Conservation (phyloP, 2,888 invertebrate species). For the Crioceris asparagi region DNA sequence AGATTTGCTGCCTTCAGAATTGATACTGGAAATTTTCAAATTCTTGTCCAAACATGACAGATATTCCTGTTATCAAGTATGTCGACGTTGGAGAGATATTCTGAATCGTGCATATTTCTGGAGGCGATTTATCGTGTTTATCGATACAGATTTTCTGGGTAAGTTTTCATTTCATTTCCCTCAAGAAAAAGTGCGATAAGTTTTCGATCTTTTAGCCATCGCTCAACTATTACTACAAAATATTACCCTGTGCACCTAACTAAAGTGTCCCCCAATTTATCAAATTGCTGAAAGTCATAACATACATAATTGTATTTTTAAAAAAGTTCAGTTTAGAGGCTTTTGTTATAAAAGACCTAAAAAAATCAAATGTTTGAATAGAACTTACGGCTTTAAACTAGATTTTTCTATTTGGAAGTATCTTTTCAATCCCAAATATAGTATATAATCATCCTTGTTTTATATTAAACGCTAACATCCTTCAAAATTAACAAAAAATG, state of each 20-base stretch:
- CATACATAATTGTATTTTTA: too few species aligned
- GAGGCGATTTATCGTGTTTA: slow-evolving; percentile 27
- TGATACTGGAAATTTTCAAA: slow-evolving; percentile 28
- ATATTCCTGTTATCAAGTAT: slow-evolving; percentile 29
- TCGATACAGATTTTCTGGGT: slow-evolving; percentile 31
- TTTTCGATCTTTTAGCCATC: not conserved
- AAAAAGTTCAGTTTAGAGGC: too few species aligned
- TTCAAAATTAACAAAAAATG: too few species aligned
- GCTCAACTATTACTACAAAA: not conserved
- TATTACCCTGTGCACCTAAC: not conserved
- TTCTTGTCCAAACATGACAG: slow-evolving; percentile 29
- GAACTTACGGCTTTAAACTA: too few species aligned
- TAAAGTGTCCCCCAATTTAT: not conserved
- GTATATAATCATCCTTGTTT: too few species aligned
- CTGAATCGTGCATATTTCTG: slow-evolving; percentile 27
- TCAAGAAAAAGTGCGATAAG: not conserved
- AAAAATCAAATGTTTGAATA: too few species aligned
- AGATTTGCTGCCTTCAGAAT: slow-evolving; percentile 26
- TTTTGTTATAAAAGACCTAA: too few species aligned
- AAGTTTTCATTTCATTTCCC: not conserved
- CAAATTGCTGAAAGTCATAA: not conserved
- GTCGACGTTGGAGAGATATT: slow-evolving; percentile 28
- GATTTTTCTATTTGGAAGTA: too few species aligned
- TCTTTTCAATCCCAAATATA: too few species aligned
- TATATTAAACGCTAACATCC: too few species aligned